phyloP scores from a whole-genome alignment of 1,140 invertebrate genomes.

The Hydropsyche tenuis region DNA sequence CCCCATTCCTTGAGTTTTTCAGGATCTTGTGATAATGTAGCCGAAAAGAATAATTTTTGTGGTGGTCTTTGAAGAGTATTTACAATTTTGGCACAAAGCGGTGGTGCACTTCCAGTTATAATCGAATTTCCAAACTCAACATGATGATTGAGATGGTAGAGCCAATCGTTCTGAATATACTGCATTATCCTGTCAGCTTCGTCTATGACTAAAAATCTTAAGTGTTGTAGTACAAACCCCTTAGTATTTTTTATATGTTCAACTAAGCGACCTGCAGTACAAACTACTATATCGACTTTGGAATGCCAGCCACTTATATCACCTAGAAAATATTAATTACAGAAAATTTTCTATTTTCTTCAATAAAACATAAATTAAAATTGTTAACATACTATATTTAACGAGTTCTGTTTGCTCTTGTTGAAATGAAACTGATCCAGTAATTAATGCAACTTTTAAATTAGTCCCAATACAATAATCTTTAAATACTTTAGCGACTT shows the following conservation, averaged over 20 bases:
- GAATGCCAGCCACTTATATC: slow-evolving; percentile 61
- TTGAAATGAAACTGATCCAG: slow-evolving; percentile 74
- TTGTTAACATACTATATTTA: slow-evolving; percentile 64
- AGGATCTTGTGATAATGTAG: slow-evolving; percentile 94
- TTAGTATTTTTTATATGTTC: slow-evolving; percentile 89
- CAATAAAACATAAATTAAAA: slow-evolving; percentile 44
- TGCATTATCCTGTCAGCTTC: slow-evolving; percentile 95
- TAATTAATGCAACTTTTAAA: slow-evolving; percentile 76
- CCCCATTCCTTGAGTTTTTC: slow-evolving; percentile 88
- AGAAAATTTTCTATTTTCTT: slow-evolving; percentile 8
- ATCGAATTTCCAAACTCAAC: slow-evolving; percentile 60
- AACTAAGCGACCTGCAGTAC: slow-evolving; percentile 90
- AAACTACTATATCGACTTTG: slow-evolving; percentile 87
- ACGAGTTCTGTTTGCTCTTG: slow-evolving; percentile 80
- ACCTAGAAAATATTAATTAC: slow-evolving; percentile 53
- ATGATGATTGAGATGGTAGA: slow-evolving; percentile 73
- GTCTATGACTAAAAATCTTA: slow-evolving; percentile 91
- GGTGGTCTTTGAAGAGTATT: slow-evolving; percentile 65
- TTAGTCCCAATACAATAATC: slow-evolving; percentile 74
- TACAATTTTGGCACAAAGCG: slow-evolving; percentile 60
- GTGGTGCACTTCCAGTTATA: slow-evolving; percentile 55
- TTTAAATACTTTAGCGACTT: slow-evolving; percentile 86
- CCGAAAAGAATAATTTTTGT: slow-evolving; percentile 95
- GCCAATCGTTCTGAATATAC: slow-evolving; percentile 88
- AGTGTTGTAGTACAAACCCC: slow-evolving; percentile 81